Conservation (phyloP, 1,140 invertebrate species). For the Halesus radiatus region DNA sequence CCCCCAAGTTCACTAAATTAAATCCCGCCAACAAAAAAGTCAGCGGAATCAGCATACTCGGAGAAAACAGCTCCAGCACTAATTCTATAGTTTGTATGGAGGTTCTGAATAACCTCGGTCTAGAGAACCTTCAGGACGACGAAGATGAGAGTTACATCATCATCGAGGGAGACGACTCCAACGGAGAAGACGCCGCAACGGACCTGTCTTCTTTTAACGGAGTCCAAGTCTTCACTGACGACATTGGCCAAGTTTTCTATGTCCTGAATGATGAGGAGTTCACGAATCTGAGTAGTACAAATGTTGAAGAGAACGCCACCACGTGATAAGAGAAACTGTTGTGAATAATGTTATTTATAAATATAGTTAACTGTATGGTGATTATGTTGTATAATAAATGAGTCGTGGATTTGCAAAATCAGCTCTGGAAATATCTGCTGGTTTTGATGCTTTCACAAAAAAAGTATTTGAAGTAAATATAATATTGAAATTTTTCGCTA, state of each 20-base stretch:
- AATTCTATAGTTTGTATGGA: neutral
- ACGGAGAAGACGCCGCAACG: neutral
- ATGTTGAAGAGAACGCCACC: neutral
- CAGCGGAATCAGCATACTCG: neutral
- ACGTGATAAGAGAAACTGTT: neutral
- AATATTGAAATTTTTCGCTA: no score
- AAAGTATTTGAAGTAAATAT: no score
- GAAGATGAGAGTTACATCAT: constrained; percentile 48
- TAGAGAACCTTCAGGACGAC: constrained; percentile 26
- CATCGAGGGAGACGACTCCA: constrained; percentile 41
- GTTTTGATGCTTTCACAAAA: no score
- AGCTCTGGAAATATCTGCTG: no score
- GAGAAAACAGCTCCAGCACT: neutral
- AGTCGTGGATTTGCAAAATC: no score
- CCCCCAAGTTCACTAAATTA: constrained; percentile 36
- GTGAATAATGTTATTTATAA: neutral
- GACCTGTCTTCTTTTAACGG: constrained; percentile 14
- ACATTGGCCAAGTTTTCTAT: constrained; percentile 45
- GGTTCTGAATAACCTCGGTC: neutral
- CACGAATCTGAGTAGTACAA: constrained; percentile 1
- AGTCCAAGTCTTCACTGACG: constrained; percentile 45
- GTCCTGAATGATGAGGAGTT: constrained; percentile 39
- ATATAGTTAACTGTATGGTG: no score
- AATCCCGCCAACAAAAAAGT: constrained; percentile 16
- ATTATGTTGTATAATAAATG: no score